Evolutionary conservation across 2,888 invertebrate species (phyloP).

Genomic region (Megalurothrips usitatus): DNA sequence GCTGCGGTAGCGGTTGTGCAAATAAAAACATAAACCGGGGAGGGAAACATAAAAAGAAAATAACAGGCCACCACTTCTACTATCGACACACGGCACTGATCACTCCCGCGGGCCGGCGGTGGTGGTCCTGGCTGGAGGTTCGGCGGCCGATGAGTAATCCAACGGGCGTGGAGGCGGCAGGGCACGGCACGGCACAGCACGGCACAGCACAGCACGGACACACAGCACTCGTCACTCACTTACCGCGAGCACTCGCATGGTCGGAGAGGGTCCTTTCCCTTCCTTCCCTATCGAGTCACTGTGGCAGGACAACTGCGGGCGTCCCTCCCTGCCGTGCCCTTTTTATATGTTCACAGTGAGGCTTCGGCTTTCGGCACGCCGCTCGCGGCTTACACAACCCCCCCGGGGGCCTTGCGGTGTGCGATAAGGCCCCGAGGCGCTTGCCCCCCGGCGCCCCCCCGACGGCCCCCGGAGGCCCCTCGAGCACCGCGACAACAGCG

Average conservation of each 20-base stretch:
- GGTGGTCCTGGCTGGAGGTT: too few species aligned
- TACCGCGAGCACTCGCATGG: constrained; percentile 15
- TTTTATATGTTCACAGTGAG: constrained; percentile 1
- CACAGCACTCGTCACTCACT: not conserved
- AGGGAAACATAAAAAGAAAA: too few species aligned
- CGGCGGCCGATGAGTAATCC: too few species aligned
- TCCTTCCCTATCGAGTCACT: not conserved
- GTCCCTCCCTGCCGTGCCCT: not conserved
- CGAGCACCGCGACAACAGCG: not conserved
- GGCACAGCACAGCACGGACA: too few species aligned
- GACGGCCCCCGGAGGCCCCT: not conserved
- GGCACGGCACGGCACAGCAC: too few species aligned
- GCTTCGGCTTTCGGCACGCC: too few species aligned
- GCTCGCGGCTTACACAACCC: not conserved
- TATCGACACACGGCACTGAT: too few species aligned
- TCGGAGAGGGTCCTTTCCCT: not conserved
- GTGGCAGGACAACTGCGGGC: constrained; percentile 12
- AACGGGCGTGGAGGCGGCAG: too few species aligned
- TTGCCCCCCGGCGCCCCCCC: not conserved
- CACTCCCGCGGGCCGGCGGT: too few species aligned
- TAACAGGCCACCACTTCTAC: too few species aligned
- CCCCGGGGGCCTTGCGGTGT: not conserved
- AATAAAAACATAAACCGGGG: too few species aligned
- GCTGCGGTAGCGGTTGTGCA: too few species aligned
- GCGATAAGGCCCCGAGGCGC: constrained; percentile 3